Evolutionary conservation across 2,797 vertebrate genomes (phyloP).

Genomic region (Megaceryle alcyon): DNA sequence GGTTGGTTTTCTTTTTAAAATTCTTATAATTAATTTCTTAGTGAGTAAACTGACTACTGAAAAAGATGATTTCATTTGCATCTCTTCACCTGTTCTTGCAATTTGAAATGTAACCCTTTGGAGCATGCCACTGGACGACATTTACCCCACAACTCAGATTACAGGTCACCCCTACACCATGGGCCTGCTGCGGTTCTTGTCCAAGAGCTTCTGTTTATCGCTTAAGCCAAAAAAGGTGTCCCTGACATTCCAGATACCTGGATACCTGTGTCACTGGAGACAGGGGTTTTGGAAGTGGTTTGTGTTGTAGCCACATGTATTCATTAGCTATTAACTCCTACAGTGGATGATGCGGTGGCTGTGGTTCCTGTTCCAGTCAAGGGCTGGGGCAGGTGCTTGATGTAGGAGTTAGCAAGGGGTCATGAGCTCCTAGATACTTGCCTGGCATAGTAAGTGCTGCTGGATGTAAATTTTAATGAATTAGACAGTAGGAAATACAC

Average conservation of each 20-base stretch:
- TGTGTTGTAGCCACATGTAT: rapidly evolving
- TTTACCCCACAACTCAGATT: background rate
- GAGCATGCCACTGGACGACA: background rate
- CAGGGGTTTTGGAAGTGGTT: background rate
- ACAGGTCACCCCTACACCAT: background rate
- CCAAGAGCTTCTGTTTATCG: background rate
- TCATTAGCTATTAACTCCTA: background rate
- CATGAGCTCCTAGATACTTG: background rate
- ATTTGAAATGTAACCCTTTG: background rate
- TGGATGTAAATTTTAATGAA: background rate
- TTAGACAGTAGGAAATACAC: background rate
- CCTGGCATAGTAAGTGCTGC: background rate
- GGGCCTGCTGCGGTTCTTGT: background rate
- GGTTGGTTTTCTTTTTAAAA: background rate
- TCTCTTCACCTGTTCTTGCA: background rate
- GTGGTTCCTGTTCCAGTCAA: background rate
- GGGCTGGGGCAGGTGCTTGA: background rate
- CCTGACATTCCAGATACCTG: background rate
- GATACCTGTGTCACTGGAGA: background rate
- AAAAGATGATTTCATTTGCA: background rate
- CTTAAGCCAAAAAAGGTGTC: background rate
- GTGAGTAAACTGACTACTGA: background rate
- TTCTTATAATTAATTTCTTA: background rate
- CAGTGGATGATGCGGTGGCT: background rate
- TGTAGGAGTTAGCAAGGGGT: background rate